Base-by-base conservation (phyloP, 2,113 vertebrate species). In the Peromyscus leucopus region DNA sequence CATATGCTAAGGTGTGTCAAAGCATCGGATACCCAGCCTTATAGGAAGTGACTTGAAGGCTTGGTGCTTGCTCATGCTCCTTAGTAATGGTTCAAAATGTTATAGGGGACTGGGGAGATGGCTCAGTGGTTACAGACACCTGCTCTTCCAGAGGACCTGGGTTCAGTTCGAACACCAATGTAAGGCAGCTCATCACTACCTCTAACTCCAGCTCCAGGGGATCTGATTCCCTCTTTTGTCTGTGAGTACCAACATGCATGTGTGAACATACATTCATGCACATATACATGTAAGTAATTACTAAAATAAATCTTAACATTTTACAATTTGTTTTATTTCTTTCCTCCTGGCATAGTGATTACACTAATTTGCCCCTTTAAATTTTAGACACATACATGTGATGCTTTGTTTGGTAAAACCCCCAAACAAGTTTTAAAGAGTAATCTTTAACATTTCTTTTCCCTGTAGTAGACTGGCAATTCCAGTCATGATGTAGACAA, bases 401-500 rank as follows among this genome's bases (percentile, higher is more conserved):
- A 76, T 19, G 0, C n/a, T 76, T 90, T 90, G n/a, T 76, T 90
- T 90, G 31, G 75, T 24, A 55, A 11, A 67, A 39, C 36, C 7
- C 79, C 51, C 55, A n/a, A 55, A 39, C 13, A 74, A 72, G 6
- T 79, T 84, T 84, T 91, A 88, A 84, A 85, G 15, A 95, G 36
- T 69, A 89, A 22, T 85, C 80, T 80, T 84, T 72, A 63, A 74
- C 57, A 91, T 85, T 88, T 24, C 26, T 95, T 95, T 92, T 9
- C 31, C 8, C 48, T 95, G 61, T 42, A 21, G 36, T 42, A 39
- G 22, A 28, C 15, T n/a, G 69, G 15, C 67, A 93, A n/a, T 31
- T 65, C 28, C 39, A 74, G 36, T 92, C 19, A n/a, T 6, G 8
- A 17, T 72, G 48, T 57, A 61, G 36, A 33, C 5, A n/a, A 48